phyloP scores from a whole-genome alignment of 2,888 invertebrate species.

The Synanthedon formicaeformis region DNA sequence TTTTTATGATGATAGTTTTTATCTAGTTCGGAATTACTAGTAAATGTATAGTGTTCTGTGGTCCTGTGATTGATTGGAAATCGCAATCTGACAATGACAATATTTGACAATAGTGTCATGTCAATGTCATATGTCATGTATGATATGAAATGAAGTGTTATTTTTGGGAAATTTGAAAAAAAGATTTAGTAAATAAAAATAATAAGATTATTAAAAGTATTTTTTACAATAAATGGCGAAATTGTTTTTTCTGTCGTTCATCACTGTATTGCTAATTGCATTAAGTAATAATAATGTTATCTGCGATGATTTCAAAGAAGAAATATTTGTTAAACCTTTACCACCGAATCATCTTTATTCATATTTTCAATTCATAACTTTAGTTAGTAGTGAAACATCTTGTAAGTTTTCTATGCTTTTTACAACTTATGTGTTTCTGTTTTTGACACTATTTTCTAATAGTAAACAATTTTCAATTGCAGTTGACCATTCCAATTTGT shows the following conservation, averaged over 20 bases:
- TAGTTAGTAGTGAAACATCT: conserved; percentile 73
- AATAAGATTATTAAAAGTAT: background rate
- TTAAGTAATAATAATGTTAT: conserved; percentile 14
- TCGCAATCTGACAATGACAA: too few relatives aligned
- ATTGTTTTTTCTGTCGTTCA: background rate
- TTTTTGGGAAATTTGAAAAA: background rate
- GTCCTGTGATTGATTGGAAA: too few relatives aligned
- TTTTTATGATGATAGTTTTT: too few relatives aligned
- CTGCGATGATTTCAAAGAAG: conserved; percentile 85
- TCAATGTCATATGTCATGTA: too few relatives aligned
- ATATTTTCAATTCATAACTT: conserved; percentile 91
- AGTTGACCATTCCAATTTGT: conserved; percentile 88
- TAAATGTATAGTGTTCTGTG: too few relatives aligned
- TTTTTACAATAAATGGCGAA: background rate
- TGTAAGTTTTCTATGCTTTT: conserved; percentile 63
- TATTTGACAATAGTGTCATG: too few relatives aligned
- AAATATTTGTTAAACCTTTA: conserved; percentile 87
- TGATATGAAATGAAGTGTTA: too few relatives aligned
- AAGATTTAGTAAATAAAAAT: background rate
- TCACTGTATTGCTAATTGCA: conserved; percentile 6
- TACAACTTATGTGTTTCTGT: background rate
- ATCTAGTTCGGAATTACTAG: too few relatives aligned
- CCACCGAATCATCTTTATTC: conserved; percentile 86
- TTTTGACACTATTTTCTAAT: background rate
- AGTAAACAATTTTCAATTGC: conserved; percentile 20